phyloP scores from a whole-genome alignment of 2,888 invertebrate species.

The Aplocera efformata region DNA sequence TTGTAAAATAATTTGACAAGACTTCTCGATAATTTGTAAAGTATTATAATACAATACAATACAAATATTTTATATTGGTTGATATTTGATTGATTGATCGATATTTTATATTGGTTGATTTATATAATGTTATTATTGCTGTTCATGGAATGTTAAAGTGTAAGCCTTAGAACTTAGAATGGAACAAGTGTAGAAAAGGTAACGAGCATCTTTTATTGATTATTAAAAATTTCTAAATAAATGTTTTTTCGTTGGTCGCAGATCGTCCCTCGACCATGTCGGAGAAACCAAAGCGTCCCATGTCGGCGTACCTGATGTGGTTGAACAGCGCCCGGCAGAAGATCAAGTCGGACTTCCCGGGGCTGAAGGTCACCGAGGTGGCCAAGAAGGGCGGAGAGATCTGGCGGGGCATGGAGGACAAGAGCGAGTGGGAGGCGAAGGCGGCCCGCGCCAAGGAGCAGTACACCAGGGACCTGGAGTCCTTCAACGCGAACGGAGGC shows the following conservation, averaged over 20 bases:
- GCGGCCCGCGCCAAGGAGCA: constrained; percentile 90
- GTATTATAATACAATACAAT: too few relatives aligned
- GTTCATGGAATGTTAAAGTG: too few relatives aligned
- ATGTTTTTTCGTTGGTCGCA: background rate
- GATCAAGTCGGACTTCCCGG: constrained; percentile 92
- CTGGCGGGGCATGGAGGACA: constrained; percentile 92
- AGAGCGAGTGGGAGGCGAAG: constrained; percentile 92
- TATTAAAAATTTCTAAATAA: too few relatives aligned
- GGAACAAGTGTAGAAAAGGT: too few relatives aligned
- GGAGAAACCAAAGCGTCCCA: constrained; percentile 93
- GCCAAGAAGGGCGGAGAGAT: constrained; percentile 95
- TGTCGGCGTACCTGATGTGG: constrained; percentile 94
- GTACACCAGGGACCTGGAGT: constrained; percentile 89
- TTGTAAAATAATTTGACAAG: too few relatives aligned
- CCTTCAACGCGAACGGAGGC: constrained; percentile 85
- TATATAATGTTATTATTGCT: too few relatives aligned
- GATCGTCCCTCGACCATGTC: constrained; percentile 64
- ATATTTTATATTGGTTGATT: too few relatives aligned
- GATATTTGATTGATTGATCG: too few relatives aligned
- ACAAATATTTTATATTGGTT: too few relatives aligned
- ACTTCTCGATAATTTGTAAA: too few relatives aligned
- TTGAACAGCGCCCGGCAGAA: constrained; percentile 88
- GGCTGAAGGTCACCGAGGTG: constrained; percentile 91
- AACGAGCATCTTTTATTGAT: too few relatives aligned
- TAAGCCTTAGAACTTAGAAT: too few relatives aligned